phyloP scores from a whole-genome alignment of 2,888 invertebrate genomes.

The Ectropis crepuscularia region DNA sequence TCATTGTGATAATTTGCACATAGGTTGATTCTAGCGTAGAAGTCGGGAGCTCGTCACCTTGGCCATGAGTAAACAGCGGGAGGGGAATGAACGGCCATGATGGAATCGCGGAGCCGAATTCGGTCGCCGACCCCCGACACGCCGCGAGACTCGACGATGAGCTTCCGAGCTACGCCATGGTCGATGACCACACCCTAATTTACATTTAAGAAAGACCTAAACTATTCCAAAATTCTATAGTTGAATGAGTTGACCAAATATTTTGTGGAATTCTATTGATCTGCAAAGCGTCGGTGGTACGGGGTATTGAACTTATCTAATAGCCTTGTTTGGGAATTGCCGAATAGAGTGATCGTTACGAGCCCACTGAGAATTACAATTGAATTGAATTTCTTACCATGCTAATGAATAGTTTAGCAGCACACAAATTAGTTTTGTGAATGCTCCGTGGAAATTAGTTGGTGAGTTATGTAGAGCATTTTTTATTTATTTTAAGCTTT shows the following conservation, averaged over 20 bases:
- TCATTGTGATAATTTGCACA: conserved; percentile 54
- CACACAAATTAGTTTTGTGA: conserved; percentile 11
- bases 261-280: conserved; percentile 19
- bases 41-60: conserved; percentile 70
- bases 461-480: not conserved
- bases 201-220: conserved; percentile 38
- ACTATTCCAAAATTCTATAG: conserved; percentile 22
- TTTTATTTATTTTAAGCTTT: too few relatives aligned
- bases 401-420: conserved; percentile 25
- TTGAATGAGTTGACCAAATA: conserved; percentile 29
- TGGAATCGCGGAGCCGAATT: conserved; percentile 58
- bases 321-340: conserved; percentile 33
- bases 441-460: not conserved
- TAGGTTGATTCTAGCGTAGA: conserved; percentile 35
- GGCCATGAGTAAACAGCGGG: conserved; percentile 64
- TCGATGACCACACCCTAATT: conserved; percentile 51
- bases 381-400: conserved; percentile 18
- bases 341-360: conserved; percentile 24
- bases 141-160: conserved; percentile 67
- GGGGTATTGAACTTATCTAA: conserved; percentile 30
- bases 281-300: conserved; percentile 7
- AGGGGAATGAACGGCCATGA: conserved; percentile 68
- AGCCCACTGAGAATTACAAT: conserved; percentile 30
- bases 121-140: conserved; percentile 74
- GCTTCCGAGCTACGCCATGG: conserved; percentile 56